Base-by-base conservation (phyloP, 1,140 invertebrate species). In the Sitobion miscanthi region DNA sequence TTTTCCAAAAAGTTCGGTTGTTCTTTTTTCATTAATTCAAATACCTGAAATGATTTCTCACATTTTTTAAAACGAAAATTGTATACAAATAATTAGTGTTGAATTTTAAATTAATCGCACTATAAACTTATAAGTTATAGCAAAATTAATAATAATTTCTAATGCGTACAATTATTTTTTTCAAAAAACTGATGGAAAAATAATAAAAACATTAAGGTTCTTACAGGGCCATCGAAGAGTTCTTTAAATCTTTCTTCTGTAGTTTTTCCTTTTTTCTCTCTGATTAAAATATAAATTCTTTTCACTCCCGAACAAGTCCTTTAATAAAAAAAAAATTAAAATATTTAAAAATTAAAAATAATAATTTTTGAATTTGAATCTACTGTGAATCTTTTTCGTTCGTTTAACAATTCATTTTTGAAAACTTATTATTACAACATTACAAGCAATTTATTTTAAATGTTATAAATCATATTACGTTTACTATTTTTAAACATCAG, bases 201-300 rank as follows among this genome's bases (percentile, higher is more conserved):
- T 85, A 45, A 45, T 42, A 35, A 88, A n/a, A 88, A 35, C 21
- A 54, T 30, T 17, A 85, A 95, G 30, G 9, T 69, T 69, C 96
- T 96, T 95, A 97, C 96, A 94, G 95, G 95, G 95, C 96, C 96
- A 94, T 96, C 96, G 88, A 97, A 96, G 94, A 97, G 96, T 69
- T 96, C 96, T 91, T 97, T 96, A 85, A 97, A 95, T 93, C 97
- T 95, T 94, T 96, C 96, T 94, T 96, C 96, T 1, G 97, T 96
- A 94, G 96, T 96, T 95, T 97, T 97, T 9, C 97, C 97, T 95
- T 97, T 97, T 95, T 99, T 98, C 20, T 96, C 95, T 94, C 98
- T 96, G 94, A 99, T 96, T 91, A 99, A 95, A 91, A 98, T 94
- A 95, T 98, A 99, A 90, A 99, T 96, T 94, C 95, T 97, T 88